Percentiles rank a stretch among this genome's conserved stretches.
Evolutionary conservation across 2,888 invertebrate genomes (phyloP).

Genomic region (Parnassius orleans): DNA sequence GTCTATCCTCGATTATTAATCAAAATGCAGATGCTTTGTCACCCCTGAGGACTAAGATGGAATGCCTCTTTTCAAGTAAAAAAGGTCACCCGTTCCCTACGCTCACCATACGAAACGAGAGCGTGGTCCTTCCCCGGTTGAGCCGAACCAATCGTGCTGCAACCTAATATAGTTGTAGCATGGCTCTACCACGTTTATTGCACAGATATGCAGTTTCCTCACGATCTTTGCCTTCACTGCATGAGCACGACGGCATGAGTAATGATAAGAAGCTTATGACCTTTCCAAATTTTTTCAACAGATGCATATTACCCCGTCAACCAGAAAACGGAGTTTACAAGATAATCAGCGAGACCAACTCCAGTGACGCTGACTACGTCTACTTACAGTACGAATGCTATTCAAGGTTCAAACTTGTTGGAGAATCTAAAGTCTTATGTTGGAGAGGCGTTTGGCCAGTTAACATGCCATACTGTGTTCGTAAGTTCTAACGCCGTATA

Average conservation of each 20-base stretch:
- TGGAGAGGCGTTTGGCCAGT: conserved; percentile 43
- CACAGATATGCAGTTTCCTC: too few species aligned
- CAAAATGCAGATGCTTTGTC: too few species aligned
- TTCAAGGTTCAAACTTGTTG: conserved; percentile 43
- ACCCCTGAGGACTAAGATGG: too few species aligned
- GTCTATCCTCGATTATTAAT: too few species aligned
- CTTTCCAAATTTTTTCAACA: conserved; percentile 29
- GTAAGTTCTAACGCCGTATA: conserved; percentile 33
- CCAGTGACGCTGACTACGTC: conserved; percentile 35
- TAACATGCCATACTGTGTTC: conserved; percentile 33
- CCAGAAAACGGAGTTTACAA: conserved; percentile 50
- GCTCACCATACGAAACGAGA: too few species aligned
- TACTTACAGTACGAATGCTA: conserved; percentile 49
- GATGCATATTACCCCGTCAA: conserved; percentile 50
- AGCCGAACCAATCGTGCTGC: too few species aligned
- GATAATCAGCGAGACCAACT: conserved; percentile 40
- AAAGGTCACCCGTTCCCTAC: too few species aligned
- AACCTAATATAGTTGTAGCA: too few species aligned
- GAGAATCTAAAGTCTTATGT: conserved; percentile 37
- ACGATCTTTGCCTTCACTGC: not conserved
- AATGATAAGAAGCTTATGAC: not conserved
- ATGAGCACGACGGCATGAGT: not conserved
- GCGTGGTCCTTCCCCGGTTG: too few species aligned
- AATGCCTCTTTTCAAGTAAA: too few species aligned
- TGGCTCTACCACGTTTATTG: too few species aligned